Conservation (phyloP, 2,797 vertebrate species). For the Pampus argenteus region DNA sequence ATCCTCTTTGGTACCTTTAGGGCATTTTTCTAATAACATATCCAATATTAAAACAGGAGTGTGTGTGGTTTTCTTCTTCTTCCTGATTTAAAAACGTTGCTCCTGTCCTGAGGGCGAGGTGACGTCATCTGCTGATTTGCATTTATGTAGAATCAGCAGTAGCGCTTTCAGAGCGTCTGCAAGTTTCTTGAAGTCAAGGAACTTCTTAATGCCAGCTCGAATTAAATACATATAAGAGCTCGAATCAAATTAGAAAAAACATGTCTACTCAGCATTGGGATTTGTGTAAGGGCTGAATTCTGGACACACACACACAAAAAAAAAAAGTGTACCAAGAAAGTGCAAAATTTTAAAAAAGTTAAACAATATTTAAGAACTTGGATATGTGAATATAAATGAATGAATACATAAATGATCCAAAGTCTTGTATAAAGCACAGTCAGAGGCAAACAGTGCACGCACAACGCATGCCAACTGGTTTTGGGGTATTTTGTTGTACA, state of each 20-base stretch:
- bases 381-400: conserved; percentile 39
- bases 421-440: conserved; percentile 17
- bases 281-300: conserved; percentile 21
- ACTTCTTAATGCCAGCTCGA: conserved; percentile 19
- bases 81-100: conserved; percentile 46
- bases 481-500: background rate
- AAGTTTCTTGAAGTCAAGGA: conserved; percentile 47
- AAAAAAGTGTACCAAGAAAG: conserved; percentile 1
- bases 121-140: conserved; percentile 50
- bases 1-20: conserved; percentile 4
- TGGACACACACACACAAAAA: background rate
- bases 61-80: conserved; percentile 24
- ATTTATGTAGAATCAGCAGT: conserved; percentile 66
- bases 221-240: conserved; percentile 29
- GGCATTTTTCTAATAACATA: conserved; percentile 8
- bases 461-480: conserved; percentile 8
- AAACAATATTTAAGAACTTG: conserved; percentile 16
- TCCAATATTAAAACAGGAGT: conserved; percentile 10
- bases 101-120: conserved; percentile 42
- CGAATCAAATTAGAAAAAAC: conserved; percentile 17
- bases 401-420: conserved; percentile 36
- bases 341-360: conserved; percentile 6
- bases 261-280: background rate
- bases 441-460: conserved; percentile 17
- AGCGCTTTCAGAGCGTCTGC: conserved; percentile 42